phyloP scores from a whole-genome alignment of 2,113 vertebrate species.

The Corythornis cristatus region DNA sequence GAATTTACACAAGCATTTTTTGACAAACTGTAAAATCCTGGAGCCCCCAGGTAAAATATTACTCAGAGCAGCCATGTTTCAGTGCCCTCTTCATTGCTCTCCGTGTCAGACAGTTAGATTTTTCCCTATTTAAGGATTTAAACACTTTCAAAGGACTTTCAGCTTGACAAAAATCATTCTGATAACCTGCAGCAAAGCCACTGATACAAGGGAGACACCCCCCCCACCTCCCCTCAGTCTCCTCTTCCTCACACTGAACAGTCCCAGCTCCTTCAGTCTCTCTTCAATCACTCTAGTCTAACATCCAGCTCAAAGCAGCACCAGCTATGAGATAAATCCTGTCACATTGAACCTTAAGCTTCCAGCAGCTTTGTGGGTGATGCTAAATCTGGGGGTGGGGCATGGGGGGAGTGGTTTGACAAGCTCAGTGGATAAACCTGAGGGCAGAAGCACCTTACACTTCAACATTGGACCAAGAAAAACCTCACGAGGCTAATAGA shows the following conservation, averaged over 20 bases:
- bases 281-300: no score
- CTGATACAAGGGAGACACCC: neutral
- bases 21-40: neutral
- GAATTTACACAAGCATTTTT: neutral
- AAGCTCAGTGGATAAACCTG: neutral
- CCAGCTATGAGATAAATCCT: neutral
- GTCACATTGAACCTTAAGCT: neutral
- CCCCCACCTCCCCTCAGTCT: no score
- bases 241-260: no score
- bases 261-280: no score
- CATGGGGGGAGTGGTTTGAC: neutral
- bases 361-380: neutral
- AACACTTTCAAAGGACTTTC: neutral
- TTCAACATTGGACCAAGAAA: neutral
- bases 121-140: neutral
- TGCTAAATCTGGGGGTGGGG: neutral
- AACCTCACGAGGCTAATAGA: neutral
- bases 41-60: neutral
- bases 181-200: neutral
- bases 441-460: neutral
- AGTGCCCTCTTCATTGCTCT: neutral
- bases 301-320: neutral
- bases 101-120: neutral
- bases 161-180: neutral
- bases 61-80: neutral